Conservation (phyloP, 2,113 vertebrate genomes). For the Lepisosteus oculatus region DNA sequence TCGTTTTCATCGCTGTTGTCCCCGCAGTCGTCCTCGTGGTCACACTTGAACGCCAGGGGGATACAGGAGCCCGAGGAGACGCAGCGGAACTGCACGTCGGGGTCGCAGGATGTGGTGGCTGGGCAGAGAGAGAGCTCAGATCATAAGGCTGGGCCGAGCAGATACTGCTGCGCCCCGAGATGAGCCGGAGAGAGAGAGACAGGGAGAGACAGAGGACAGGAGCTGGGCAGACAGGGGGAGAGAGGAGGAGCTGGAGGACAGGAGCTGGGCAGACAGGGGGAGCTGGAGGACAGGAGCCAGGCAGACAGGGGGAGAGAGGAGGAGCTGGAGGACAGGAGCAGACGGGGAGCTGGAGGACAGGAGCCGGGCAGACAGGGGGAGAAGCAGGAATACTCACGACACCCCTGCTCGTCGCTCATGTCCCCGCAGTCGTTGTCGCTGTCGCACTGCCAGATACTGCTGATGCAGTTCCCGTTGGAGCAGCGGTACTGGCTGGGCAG, state of each 20-base stretch:
- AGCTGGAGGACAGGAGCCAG: not conserved
- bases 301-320: not conserved
- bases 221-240: not conserved
- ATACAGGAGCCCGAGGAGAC: slow-evolving; percentile 88
- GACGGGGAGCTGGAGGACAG: not conserved
- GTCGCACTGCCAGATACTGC: slow-evolving; percentile 96
- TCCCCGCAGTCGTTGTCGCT: slow-evolving; percentile 96
- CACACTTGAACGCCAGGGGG: slow-evolving; percentile 92
- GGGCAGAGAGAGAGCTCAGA: not conserved
- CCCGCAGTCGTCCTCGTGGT: slow-evolving; percentile 94
- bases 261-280: not conserved
- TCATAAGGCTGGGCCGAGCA: not conserved
- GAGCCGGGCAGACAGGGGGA: not conserved
- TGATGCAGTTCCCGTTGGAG: slow-evolving; percentile 93
- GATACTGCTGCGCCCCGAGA: not conserved
- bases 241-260: not conserved
- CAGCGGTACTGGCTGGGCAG: slow-evolving; percentile 91
- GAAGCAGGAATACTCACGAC: slow-evolving; percentile 74
- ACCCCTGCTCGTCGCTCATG: slow-evolving; percentile 93
- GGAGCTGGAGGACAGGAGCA: not conserved
- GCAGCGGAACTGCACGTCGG: slow-evolving; percentile 88
- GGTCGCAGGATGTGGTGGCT: slow-evolving; percentile 87
- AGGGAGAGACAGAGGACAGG: not conserved
- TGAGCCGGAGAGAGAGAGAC: not conserved
- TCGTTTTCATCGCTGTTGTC: slow-evolving; percentile 94